A percentile compares a stretch with the other conserved stretches of the same genome.
These are phyloP conservation scores for Cephus pulcher DNA, from an alignment of 2,888 invertebrate species.

Conservation along the genomic window DNA sequence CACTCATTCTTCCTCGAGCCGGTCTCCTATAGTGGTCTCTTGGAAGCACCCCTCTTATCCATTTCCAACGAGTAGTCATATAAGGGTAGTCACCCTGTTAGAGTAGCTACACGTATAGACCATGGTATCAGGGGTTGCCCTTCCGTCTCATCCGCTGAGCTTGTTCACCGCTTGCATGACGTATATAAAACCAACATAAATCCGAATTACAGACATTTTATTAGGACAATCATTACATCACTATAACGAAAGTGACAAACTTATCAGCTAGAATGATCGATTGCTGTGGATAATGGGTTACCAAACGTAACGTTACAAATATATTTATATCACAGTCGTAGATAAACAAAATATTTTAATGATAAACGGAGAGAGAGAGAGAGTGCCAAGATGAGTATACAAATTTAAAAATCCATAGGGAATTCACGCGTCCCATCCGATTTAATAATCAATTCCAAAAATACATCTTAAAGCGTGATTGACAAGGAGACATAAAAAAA, in stretches of 20 bases:
- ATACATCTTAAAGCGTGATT: background rate
- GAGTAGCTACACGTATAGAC: no score
- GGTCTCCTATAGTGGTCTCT: no score
- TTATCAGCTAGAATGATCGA: conserved; percentile 41
- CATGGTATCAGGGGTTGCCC: no score
- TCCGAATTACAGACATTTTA: conserved; percentile 37
- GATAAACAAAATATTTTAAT: conserved; percentile 51
- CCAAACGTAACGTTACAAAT: conserved; percentile 53
- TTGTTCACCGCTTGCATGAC: no score
- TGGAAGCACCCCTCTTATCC: no score
- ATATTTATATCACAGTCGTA: conserved; percentile 61
- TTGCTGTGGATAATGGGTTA: conserved; percentile 39
- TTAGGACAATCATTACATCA: conserved; percentile 50
- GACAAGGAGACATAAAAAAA: background rate
- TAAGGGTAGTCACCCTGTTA: no score
- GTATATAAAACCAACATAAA: background rate
- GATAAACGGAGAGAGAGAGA: conserved; percentile 11
- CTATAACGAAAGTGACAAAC: conserved; percentile 38
- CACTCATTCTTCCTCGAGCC: no score
- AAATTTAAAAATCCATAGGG: background rate
- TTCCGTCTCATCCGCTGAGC: no score
- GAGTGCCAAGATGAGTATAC: background rate
- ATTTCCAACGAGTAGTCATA: no score
- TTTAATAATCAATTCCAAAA: background rate
- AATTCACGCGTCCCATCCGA: background rate